These are phyloP conservation scores for Okapia johnstoni DNA, from an alignment of 2,113 vertebrate species.

Conservation along the genomic window DNA sequence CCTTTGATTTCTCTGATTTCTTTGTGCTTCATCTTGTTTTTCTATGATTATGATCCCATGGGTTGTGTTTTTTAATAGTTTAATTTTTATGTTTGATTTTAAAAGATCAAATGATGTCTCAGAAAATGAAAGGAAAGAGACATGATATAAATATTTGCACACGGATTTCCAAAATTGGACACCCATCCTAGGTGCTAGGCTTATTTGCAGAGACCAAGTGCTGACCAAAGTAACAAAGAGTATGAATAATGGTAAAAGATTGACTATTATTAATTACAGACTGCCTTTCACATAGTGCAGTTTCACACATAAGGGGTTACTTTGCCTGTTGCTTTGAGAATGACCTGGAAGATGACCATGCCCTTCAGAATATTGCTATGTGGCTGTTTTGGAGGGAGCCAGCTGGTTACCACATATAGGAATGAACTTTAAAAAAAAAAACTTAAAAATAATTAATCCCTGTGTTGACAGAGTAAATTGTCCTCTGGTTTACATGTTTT, in stretches of 20 bases:
- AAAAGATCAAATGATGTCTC: background rate
- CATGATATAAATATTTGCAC: background rate
- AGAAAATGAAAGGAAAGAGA: background rate
- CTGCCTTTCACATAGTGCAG: background rate
- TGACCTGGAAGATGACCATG: background rate
- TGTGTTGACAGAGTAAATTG: background rate
- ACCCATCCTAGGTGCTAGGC: background rate
- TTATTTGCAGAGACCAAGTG: background rate
- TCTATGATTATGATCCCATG: background rate
- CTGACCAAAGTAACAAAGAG: background rate
- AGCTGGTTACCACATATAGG: background rate
- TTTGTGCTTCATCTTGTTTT: background rate
- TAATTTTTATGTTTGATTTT: slow-evolving; percentile 21
- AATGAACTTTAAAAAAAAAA: background rate
- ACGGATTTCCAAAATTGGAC: background rate
- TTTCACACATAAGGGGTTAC: background rate
- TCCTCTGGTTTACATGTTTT: background rate
- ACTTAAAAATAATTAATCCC: background rate
- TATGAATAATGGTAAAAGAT: background rate
- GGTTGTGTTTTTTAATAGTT: background rate
- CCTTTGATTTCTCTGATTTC: slow-evolving; percentile 47
- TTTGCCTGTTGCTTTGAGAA: background rate
- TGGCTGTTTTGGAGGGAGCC: background rate
- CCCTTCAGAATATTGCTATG: background rate
- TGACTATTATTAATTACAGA: background rate